Conservation (phyloP, 2,888 invertebrate genomes). For the Dicyrtomina minuta region DNA sequence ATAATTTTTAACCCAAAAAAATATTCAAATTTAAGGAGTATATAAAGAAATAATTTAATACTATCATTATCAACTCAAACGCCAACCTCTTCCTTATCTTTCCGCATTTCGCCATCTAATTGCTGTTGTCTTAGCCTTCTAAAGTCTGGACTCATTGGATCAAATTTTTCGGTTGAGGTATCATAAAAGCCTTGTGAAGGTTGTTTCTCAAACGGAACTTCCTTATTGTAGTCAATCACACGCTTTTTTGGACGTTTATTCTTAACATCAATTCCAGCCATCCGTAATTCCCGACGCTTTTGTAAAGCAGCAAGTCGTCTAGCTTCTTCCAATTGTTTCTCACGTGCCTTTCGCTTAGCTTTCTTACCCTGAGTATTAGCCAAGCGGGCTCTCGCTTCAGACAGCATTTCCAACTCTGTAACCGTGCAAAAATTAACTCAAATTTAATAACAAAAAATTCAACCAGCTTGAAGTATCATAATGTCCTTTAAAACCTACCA, state of each 20-base stretch:
- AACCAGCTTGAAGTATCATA: background rate
- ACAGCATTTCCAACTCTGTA: slow-evolving; percentile 95
- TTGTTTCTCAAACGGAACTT: slow-evolving; percentile 95
- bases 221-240: slow-evolving; percentile 94
- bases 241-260: slow-evolving; percentile 63
- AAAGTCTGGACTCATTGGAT: slow-evolving; percentile 87
- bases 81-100: slow-evolving; percentile 89
- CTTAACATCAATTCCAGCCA: slow-evolving; percentile 81
- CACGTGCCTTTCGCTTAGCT: slow-evolving; percentile 90
- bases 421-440: background rate
- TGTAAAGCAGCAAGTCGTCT: slow-evolving; percentile 89
- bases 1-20: background rate
- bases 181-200: slow-evolving; percentile 94
- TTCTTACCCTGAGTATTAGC: slow-evolving; percentile 98
- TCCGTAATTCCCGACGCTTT: slow-evolving; percentile 93
- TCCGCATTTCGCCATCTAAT: slow-evolving; percentile 85
- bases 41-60: slow-evolving; percentile 18
- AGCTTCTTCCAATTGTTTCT: slow-evolving; percentile 98
- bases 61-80: too few species aligned
- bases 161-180: slow-evolving; percentile 83
- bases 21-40: slow-evolving; percentile 16
- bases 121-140: slow-evolving; percentile 86
- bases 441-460: background rate
- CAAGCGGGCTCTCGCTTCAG: slow-evolving; percentile 95
- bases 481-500: slow-evolving; percentile 62